A percentile compares a stretch with the other conserved stretches of the same genome.
phyloP scores from a whole-genome alignment of 2,888 invertebrate species.

The Nebria brevicollis region DNA sequence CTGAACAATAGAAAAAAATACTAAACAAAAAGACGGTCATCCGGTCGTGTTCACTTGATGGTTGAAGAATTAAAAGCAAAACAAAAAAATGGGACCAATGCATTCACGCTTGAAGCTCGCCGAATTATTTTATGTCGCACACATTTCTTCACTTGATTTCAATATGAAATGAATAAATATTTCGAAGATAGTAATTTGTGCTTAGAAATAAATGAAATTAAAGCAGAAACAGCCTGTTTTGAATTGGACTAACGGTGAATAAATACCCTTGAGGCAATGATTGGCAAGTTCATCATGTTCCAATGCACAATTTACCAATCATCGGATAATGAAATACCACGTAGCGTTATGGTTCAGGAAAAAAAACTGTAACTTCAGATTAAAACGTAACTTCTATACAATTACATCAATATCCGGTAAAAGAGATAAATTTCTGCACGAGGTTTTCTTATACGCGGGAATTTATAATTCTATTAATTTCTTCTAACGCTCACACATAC shows the following conservation, averaged over 20 bases:
- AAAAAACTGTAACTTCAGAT: constrained; percentile 26
- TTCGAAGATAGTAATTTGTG: too few species aligned
- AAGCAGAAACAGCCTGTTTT: background rate
- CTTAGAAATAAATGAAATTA: background rate
- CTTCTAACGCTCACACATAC: constrained; percentile 19
- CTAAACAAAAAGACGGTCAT: background rate
- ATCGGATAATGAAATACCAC: constrained; percentile 17
- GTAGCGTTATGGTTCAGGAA: background rate
- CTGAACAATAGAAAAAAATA: background rate
- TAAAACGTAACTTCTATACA: constrained; percentile 35
- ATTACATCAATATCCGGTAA: constrained; percentile 3
- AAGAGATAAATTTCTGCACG: constrained; percentile 30
- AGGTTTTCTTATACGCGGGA: background rate
- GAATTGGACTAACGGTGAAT: background rate
- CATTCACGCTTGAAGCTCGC: background rate
- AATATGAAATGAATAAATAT: too few species aligned
- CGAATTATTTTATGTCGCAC: background rate
- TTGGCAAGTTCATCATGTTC: constrained; percentile 24
- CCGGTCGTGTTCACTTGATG: background rate
- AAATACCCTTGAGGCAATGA: constrained; percentile 22
- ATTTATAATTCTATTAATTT: constrained; percentile 43
- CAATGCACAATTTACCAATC: constrained; percentile 46
- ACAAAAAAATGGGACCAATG: background rate
- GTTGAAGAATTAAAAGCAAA: background rate
- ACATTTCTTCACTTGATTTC: too few species aligned